phyloP scores from a whole-genome alignment of 2,888 invertebrate species.

The Monoplex corrugatus region DNA sequence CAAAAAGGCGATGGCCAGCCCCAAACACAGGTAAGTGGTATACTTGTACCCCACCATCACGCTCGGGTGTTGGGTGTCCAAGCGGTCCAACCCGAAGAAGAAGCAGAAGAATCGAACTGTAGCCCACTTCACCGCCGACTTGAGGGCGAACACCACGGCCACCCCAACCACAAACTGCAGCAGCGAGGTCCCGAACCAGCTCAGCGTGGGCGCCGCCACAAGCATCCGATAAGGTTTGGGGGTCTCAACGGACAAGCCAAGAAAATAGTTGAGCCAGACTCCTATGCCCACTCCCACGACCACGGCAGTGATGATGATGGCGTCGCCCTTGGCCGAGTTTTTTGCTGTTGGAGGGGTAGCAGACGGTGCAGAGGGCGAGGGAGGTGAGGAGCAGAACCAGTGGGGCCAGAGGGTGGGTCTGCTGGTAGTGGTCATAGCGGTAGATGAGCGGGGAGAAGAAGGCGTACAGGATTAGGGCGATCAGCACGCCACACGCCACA shows the following conservation, averaged over 20 bases:
- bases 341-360: conserved; percentile 68
- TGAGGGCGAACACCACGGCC: conserved; percentile 61
- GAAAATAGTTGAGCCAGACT: conserved; percentile 69
- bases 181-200: conserved; percentile 62
- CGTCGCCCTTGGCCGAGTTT: conserved; percentile 66
- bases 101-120: conserved; percentile 66
- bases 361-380: conserved; percentile 68
- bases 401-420: conserved; percentile 67
- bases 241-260: conserved; percentile 62
- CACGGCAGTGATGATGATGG: conserved; percentile 68
- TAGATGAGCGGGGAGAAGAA: conserved; percentile 62
- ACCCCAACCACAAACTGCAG: conserved; percentile 68
- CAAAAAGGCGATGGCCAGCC: conserved; percentile 63
- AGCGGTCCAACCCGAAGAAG: conserved; percentile 66
- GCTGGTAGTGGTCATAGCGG: conserved; percentile 69
- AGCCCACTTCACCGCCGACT: conserved; percentile 60
- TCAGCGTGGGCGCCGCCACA: conserved; percentile 62
- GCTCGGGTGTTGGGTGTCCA: conserved; percentile 66
- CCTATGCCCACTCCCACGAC: conserved; percentile 65
- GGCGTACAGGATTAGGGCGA: conserved; percentile 59
- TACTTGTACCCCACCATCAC: conserved; percentile 70
- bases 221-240: conserved; percentile 52
- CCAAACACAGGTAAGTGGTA: conserved; percentile 67
- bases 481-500: conserved; percentile 65
- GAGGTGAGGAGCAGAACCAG: conserved; percentile 63